Conservation (phyloP, 2,797 vertebrate species). For the Rhodeus uyekii region DNA sequence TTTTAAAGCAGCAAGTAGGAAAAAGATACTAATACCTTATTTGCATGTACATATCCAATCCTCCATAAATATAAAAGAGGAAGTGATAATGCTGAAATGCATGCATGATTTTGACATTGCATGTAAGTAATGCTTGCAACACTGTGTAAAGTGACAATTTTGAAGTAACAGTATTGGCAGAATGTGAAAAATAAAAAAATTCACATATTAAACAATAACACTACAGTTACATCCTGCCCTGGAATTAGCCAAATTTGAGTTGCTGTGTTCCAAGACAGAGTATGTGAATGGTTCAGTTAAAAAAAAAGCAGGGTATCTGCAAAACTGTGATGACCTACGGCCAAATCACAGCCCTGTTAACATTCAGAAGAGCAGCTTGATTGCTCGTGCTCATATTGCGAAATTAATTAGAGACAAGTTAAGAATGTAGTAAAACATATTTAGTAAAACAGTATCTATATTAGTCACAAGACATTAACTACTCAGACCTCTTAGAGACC, state of each 20-base stretch:
- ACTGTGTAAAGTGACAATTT: conserved; percentile 17
- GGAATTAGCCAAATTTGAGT: neutral
- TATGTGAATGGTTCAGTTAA: neutral
- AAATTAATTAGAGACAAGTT: conserved; percentile 17
- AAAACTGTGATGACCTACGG: neutral
- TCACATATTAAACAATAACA: conserved; percentile 20
- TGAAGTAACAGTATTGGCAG: conserved; percentile 40
- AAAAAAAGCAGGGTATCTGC: conserved; percentile 9
- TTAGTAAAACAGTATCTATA: conserved; percentile 30
- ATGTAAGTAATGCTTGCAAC: conserved; percentile 34
- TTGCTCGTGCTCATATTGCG: neutral
- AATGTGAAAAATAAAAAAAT: conserved; percentile 13
- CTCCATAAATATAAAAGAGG: conserved; percentile 6
- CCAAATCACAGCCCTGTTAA: neutral
- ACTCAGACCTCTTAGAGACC: conserved; percentile 47
- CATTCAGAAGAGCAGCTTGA: neutral
- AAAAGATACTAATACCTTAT: conserved; percentile 33
- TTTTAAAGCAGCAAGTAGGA: conserved; percentile 31
- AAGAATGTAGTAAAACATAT: conserved; percentile 17
- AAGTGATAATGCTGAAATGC: conserved; percentile 43
- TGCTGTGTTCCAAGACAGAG: neutral
- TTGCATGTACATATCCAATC: conserved; percentile 11
- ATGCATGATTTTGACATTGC: conserved; percentile 41
- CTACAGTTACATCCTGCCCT: neutral
- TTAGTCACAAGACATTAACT: conserved; percentile 28